These are phyloP conservation scores for Cricetomys ansorgei DNA, from an alignment of 2,113 vertebrate genomes.

Conservation along the genomic window DNA sequence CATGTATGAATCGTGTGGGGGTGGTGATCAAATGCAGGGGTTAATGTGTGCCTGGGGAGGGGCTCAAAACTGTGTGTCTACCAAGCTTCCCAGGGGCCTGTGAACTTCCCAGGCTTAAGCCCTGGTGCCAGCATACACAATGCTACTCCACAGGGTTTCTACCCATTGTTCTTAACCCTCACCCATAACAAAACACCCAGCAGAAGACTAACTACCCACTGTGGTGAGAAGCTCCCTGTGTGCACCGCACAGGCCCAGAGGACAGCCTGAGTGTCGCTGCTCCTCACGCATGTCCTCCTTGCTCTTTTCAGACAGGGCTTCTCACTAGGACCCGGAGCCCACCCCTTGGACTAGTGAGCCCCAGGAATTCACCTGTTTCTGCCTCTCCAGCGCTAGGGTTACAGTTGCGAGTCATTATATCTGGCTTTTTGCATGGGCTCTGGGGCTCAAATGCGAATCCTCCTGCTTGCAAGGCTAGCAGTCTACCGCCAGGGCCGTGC, in stretches of 20 bases:
- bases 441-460: neutral
- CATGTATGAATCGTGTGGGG: accelerated
- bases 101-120: neutral
- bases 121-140: neutral
- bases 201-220: neutral
- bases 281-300: neutral
- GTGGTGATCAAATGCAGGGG: accelerated
- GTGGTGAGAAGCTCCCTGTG: neutral
- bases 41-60: neutral
- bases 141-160: neutral
- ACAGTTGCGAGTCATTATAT: neutral
- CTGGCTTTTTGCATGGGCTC: neutral
- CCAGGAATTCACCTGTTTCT: neutral
- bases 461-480: too few relatives aligned
- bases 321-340: neutral
- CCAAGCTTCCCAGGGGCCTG: neutral
- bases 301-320: neutral
- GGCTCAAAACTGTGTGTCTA: neutral
- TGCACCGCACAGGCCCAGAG: neutral
- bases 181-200: neutral
- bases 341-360: neutral
- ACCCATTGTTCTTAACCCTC: neutral
- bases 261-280: neutral
- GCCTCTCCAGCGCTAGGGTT: neutral
- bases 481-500: too few relatives aligned